Conservation (phyloP, 2,888 invertebrate species). For the Phania funesta region DNA sequence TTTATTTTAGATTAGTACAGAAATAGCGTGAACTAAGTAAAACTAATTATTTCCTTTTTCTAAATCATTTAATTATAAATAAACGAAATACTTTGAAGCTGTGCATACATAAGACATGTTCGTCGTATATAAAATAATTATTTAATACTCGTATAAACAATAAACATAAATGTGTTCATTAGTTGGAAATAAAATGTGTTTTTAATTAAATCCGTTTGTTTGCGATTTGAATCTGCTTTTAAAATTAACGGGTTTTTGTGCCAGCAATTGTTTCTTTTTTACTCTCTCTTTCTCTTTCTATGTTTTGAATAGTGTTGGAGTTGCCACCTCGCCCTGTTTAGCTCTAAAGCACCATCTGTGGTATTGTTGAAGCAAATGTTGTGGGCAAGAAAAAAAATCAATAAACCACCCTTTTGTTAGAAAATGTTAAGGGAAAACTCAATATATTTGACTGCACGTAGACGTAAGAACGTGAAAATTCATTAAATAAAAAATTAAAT, state of each 20-base stretch:
- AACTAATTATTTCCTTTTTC: not conserved
- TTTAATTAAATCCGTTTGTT: not conserved
- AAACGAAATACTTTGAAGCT: conserved; percentile 43
- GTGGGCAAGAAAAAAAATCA: conserved; percentile 75
- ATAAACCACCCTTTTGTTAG: conserved; percentile 77
- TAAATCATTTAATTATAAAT: not conserved
- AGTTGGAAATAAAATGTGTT: conserved; percentile 31
- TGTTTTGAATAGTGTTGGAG: too few species aligned
- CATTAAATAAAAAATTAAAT: conserved; percentile 66
- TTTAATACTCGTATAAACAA: conserved; percentile 49
- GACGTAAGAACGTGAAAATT: conserved; percentile 70
- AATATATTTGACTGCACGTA: conserved; percentile 76
- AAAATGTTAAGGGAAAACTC: conserved; percentile 75
- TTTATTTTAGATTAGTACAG: not conserved
- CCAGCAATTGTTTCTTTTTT: not conserved
- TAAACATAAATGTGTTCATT: conserved; percentile 64
- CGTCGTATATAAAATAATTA: conserved; percentile 47
- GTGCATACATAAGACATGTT: conserved; percentile 40
- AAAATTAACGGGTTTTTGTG: not conserved
- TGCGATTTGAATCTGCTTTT: not conserved
- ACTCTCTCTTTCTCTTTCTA: not conserved
- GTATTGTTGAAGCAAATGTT: not conserved
- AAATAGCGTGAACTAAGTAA: conserved; percentile 4
- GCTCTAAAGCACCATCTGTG: conserved; percentile 42
- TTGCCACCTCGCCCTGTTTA: conserved; percentile 15